These are phyloP conservation scores for Tapirus terrestris DNA, from an alignment of 2,113 vertebrate species.

Conservation along the genomic window DNA sequence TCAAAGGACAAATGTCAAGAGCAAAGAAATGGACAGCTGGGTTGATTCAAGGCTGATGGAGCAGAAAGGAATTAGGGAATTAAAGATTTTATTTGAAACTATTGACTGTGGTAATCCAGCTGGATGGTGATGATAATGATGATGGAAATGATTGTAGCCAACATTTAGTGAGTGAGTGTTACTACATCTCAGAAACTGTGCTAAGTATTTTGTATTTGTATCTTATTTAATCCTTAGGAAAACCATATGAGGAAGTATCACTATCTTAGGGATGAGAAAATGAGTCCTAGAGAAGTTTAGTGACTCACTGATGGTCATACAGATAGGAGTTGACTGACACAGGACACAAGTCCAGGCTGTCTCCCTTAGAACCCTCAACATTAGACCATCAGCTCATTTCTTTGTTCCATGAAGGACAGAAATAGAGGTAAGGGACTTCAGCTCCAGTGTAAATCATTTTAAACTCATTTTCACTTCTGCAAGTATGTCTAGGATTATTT, in stretches of 20 bases:
- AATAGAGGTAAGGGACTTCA: neutral
- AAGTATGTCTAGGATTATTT: constrained; percentile 24
- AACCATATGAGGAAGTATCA: neutral
- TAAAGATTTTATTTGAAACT: neutral
- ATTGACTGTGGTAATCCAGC: neutral
- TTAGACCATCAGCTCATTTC: neutral
- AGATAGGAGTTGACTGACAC: neutral
- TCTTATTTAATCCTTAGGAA: neutral
- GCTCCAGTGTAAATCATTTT: neutral
- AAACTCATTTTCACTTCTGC: neutral
- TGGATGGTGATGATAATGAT: neutral
- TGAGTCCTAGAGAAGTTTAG: neutral
- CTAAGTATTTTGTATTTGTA: neutral
- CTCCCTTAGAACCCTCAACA: neutral
- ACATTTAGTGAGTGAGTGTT: neutral
- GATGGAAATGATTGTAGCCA: neutral
- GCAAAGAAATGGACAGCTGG: neutral
- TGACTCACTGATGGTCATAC: neutral
- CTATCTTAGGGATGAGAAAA: neutral
- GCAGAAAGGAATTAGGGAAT: neutral
- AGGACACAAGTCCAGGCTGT: neutral
- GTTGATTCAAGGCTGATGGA: neutral
- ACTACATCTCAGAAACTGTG: neutral
- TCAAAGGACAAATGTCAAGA: constrained; percentile 1
- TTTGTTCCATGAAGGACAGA: neutral